These are phyloP conservation scores for Bothrops alternatus DNA, from an alignment of 2,797 vertebrate genomes.

Conservation along the genomic window DNA sequence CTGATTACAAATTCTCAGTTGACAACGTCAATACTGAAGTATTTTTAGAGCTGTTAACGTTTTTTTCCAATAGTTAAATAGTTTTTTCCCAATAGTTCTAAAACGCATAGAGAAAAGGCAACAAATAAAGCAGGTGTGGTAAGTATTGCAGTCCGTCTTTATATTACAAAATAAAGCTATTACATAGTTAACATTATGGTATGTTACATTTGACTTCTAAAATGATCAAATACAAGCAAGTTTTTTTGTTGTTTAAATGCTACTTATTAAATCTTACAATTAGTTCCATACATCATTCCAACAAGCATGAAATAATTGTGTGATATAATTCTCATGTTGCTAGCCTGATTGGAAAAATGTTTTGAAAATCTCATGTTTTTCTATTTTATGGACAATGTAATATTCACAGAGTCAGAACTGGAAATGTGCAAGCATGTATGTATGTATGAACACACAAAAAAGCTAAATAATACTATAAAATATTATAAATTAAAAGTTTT, in stretches of 20 bases:
- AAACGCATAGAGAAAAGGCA: background rate
- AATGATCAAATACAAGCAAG: conserved; percentile 43
- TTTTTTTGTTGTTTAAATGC: conserved; percentile 31
- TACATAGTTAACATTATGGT: conserved; percentile 43
- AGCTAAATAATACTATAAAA: background rate
- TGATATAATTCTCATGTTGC: conserved; percentile 44
- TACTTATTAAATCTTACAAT: conserved; percentile 20
- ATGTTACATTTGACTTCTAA: conserved; percentile 55
- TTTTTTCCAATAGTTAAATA: conserved; percentile 20
- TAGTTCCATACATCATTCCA: conserved; percentile 15
- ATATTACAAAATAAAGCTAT: conserved; percentile 30
- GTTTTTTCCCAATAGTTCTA: conserved; percentile 28
- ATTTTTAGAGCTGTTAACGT: conserved; percentile 41
- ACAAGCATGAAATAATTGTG: conserved; percentile 35
- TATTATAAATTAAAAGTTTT: background rate
- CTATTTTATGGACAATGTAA: conserved; percentile 50
- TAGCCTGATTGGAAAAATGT: conserved; percentile 46
- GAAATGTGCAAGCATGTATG: background rate
- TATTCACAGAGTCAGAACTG: conserved; percentile 32
- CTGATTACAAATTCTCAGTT: conserved; percentile 62
- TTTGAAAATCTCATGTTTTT: conserved; percentile 48
- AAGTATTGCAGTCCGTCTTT: conserved; percentile 42
- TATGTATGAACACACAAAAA: background rate
- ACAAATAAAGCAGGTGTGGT: background rate
- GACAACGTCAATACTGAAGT: conserved; percentile 43